A percentile compares a stretch with the other conserved stretches of the same genome.
Evolutionary conservation across 2,113 vertebrate species (phyloP).

Genomic region (Oostethus manadensis): DNA sequence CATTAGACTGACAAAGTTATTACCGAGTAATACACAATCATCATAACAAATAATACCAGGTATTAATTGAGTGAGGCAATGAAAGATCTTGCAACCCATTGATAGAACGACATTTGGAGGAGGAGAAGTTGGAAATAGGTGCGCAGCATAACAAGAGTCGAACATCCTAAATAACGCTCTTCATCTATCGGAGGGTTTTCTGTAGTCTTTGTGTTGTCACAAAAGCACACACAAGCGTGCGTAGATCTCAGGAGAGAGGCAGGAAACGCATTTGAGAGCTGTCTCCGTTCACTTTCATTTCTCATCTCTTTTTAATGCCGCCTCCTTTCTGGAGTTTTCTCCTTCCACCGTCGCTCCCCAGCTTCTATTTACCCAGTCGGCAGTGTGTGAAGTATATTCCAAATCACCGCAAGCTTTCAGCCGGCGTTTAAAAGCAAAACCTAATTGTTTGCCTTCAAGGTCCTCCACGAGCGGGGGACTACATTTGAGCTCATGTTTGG

Average conservation of each 20-base stretch:
- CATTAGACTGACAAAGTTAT: background rate
- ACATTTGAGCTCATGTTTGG: slow-evolving; percentile 24
- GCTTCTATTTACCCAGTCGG: slow-evolving; percentile 42
- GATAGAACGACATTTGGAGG: slow-evolving; percentile 33
- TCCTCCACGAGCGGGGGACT: background rate
- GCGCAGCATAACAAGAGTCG: slow-evolving; percentile 36
- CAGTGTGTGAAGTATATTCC: slow-evolving; percentile 37
- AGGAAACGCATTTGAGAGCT: slow-evolving; percentile 55
- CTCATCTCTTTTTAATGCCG: slow-evolving; percentile 63
- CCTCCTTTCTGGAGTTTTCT: slow-evolving; percentile 44
- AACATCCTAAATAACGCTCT: slow-evolving; percentile 49
- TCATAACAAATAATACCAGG: slow-evolving; percentile 13
- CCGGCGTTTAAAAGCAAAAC: slow-evolving; percentile 21
- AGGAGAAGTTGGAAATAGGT: slow-evolving; percentile 23
- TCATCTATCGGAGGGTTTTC: slow-evolving; percentile 46
- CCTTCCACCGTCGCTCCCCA: slow-evolving; percentile 36
- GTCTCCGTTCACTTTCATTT: slow-evolving; percentile 64
- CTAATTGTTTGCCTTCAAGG: slow-evolving; percentile 11
- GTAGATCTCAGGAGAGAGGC: slow-evolving; percentile 54
- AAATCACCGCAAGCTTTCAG: slow-evolving; percentile 28
- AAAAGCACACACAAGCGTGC: slow-evolving; percentile 7
- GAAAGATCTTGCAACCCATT: slow-evolving; percentile 19
- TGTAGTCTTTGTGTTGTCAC: slow-evolving; percentile 16
- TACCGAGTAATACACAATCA: no score
- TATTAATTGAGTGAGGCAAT: slow-evolving; percentile 29